Evolutionary conservation across 2,113 vertebrate species (phyloP).

Genomic region (Cisticola juncidis): DNA sequence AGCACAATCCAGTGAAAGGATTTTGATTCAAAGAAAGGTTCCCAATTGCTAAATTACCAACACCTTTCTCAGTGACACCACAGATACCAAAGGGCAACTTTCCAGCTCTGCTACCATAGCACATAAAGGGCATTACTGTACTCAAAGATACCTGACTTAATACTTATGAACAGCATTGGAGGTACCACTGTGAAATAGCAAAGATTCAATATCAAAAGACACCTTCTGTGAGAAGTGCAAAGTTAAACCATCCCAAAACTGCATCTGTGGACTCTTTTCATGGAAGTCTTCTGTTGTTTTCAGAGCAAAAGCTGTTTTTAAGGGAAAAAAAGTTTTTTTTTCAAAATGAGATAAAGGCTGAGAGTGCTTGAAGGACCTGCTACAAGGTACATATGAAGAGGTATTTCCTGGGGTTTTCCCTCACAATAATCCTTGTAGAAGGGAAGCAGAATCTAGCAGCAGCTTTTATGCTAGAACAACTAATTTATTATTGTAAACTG

Average conservation of each 20-base stretch:
- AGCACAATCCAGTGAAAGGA: not conserved
- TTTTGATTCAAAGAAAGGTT: not conserved
- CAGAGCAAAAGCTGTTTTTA: constrained; percentile 63
- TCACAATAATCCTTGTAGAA: constrained; percentile 58
- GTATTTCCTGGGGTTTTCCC: constrained; percentile 54
- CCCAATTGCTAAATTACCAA: accelerated
- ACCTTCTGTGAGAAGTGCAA: constrained; percentile 25
- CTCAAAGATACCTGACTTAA: not conserved
- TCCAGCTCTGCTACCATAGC: not conserved
- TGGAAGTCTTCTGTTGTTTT: constrained; percentile 42
- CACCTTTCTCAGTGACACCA: not conserved
- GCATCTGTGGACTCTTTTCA: not conserved
- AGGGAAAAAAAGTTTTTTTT: constrained; percentile 43
- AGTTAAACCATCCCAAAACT: not conserved
- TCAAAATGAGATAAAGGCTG: constrained; percentile 57
- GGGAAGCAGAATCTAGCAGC: constrained; percentile 48
- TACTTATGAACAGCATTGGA: not conserved
- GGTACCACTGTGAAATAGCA: not conserved
- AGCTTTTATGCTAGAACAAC: constrained; percentile 65
- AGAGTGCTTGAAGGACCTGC: constrained; percentile 33
- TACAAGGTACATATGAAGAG: constrained; percentile 58
- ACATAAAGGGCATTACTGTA: not conserved
- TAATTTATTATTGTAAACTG: constrained; percentile 62
- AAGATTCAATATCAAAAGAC: constrained; percentile 17
- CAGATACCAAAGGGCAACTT: not conserved